Evolutionary conservation across 2,888 invertebrate species (phyloP).

Genomic region (Dione juno): DNA sequence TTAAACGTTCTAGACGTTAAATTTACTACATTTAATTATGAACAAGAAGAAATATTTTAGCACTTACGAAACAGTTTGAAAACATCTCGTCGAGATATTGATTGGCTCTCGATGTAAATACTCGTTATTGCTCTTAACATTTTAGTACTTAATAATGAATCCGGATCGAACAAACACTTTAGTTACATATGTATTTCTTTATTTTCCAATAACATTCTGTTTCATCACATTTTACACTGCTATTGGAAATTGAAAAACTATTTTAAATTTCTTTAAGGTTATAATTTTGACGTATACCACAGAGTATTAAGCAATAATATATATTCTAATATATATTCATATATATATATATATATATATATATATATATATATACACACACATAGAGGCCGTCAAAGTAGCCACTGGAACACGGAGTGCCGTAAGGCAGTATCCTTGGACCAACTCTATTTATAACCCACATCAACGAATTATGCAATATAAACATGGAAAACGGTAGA

Average conservation of each 20-base stretch:
- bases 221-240: constrained; percentile 26
- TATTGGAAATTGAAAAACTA: constrained; percentile 24
- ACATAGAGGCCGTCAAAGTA: no score
- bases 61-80: constrained; percentile 48
- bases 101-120: constrained; percentile 46
- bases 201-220: constrained; percentile 32
- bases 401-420: no score
- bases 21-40: not conserved
- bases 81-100: constrained; percentile 43
- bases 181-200: constrained; percentile 19
- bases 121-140: constrained; percentile 47
- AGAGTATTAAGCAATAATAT: no score
- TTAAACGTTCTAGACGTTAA: not conserved
- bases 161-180: constrained; percentile 19
- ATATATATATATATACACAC: no score
- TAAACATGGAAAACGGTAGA: no score
- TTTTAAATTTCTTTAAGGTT: constrained; percentile 27
- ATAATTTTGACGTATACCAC: constrained; percentile 23
- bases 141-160: constrained; percentile 30
- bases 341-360: not conserved
- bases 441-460: no score
- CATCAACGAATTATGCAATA: no score
- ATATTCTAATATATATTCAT: not conserved
- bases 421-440: no score
- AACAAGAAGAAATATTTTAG: not conserved